phyloP scores from a whole-genome alignment of 2,113 vertebrate species.

The Pseudorhombus dupliciocellatus region DNA sequence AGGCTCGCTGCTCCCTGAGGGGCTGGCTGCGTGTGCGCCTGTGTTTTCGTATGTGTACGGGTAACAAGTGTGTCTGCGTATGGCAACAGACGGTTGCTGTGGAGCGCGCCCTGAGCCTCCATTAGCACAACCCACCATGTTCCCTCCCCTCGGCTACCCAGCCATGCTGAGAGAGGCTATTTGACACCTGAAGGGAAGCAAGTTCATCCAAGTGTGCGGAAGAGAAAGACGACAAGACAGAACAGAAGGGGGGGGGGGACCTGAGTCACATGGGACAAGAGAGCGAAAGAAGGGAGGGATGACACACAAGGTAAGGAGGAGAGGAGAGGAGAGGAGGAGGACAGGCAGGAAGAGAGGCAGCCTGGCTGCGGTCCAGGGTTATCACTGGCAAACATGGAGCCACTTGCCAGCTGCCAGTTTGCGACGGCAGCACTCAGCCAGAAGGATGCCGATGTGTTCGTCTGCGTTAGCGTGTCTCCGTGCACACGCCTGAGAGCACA shows the following conservation, averaged over 20 bases:
- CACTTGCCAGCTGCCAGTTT: slow-evolving; percentile 72
- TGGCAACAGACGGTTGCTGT: slow-evolving; percentile 59
- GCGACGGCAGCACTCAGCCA: slow-evolving; percentile 62
- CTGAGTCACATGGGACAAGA: slow-evolving; percentile 24
- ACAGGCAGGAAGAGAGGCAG: slow-evolving; percentile 12
- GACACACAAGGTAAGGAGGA: slow-evolving; percentile 19
- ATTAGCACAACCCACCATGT: slow-evolving; percentile 65
- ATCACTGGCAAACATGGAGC: slow-evolving; percentile 51
- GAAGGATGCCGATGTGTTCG: slow-evolving; percentile 44
- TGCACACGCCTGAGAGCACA: slow-evolving; percentile 8
- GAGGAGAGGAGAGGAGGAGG: slow-evolving; percentile 21
- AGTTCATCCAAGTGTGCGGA: slow-evolving; percentile 44
- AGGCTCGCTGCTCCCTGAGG: slow-evolving; percentile 60
- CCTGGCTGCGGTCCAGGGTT: slow-evolving; percentile 65
- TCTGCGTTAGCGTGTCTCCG: slow-evolving; percentile 9
- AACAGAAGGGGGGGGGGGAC: slow-evolving; percentile 4
- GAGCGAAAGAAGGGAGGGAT: slow-evolving; percentile 6
- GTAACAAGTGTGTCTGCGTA: slow-evolving; percentile 57
- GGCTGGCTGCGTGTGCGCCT: slow-evolving; percentile 27
- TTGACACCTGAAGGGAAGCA: slow-evolving; percentile 47
- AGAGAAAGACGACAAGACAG: slow-evolving; percentile 33
- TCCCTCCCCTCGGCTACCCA: slow-evolving; percentile 26
- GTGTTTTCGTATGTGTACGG: slow-evolving; percentile 12
- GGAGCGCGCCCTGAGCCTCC: slow-evolving; percentile 48
- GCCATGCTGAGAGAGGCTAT: slow-evolving; percentile 52